phyloP scores from a whole-genome alignment of 92 coral and sea anemone genomes.

The Anthopleura xanthogrammica region DNA sequence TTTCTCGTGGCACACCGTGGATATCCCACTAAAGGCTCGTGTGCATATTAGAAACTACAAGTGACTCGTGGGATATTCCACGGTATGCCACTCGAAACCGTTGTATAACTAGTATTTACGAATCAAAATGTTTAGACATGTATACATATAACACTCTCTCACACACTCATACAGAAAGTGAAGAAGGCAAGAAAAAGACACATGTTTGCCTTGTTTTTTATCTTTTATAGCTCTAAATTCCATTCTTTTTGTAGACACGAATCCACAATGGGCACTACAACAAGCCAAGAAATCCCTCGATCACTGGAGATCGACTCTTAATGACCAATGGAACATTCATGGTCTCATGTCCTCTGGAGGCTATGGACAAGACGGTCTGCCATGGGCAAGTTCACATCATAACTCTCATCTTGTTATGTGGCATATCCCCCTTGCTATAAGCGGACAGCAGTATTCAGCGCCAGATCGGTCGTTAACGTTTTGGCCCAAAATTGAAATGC shows the following conservation, averaged over 20 bases:
- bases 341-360: constrained; percentile 78
- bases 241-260: constrained; percentile 40
- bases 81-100: too few relatives aligned
- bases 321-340: constrained; percentile 91
- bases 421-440: constrained; percentile 83
- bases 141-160: too few relatives aligned
- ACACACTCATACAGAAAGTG: too few relatives aligned
- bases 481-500: constrained; percentile 71
- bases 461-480: constrained; percentile 66
- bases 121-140: too few relatives aligned
- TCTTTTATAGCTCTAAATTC: too few relatives aligned
- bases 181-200: not conserved
- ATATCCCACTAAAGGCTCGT: too few relatives aligned
- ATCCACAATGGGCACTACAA: constrained; percentile 61
- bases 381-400: constrained; percentile 88
- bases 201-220: too few relatives aligned
- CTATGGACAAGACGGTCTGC: constrained; percentile 84
- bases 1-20: too few relatives aligned
- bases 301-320: constrained; percentile 74
- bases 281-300: constrained; percentile 81
- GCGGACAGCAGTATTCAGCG: constrained; percentile 86
- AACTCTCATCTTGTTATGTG: constrained; percentile 77
- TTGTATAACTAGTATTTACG: too few relatives aligned
- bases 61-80: too few relatives aligned
- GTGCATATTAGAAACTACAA: too few relatives aligned